Base-by-base conservation (phyloP, 1,140 invertebrate species). In the Ericerus pela region DNA sequence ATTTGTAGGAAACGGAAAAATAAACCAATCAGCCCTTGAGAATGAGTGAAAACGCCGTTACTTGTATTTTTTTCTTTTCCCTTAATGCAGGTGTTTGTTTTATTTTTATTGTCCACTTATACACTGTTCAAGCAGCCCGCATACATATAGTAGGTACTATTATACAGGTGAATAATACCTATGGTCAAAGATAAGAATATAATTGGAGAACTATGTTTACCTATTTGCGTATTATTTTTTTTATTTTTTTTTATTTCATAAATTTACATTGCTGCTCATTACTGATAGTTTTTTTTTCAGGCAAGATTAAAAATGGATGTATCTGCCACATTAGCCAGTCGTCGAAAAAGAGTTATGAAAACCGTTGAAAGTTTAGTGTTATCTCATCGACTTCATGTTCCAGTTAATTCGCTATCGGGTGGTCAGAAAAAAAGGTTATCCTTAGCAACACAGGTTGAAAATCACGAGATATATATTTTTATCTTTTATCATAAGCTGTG, bases 401-500 rank as follows among this genome's bases (percentile, higher is more conserved):
- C 68, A 75, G 76, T 80, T 61, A 81, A 71, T 61, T 72, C 70
- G 56, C 72, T 75, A 61, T 94, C 89, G 1, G 88, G 89, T 2
- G 92, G 92, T 1, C 90, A 96, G 67, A 79, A 79, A 62, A 91
- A 90, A 67, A 73, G 88, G 62, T 73, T 95, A 6, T 79, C 88
- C 1, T 76, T 95, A 61, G 91, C 88, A 36, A 82, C 85, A 41
- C 86, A 93, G 76, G 85, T 88, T n/a, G n/a, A n/a, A n/a, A n/a
- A n/a, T n/a, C n/a, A n/a, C n/a, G n/a, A n/a, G n/a, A n/a, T n/a
- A n/a, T n/a, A n/a, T n/a, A n/a, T n/a, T n/a, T n/a, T n/a, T n/a
- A n/a, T n/a, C n/a, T n/a, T n/a, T n/a, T n/a, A n/a, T n/a, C n/a
- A n/a, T n/a, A n/a, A n/a, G n/a, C n/a, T n/a, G n/a, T n/a, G n/a